Percentiles rank a stretch among this genome's conserved stretches.
phyloP scores from a whole-genome alignment of 2,888 invertebrate species.

The Strigamia crassipes region DNA sequence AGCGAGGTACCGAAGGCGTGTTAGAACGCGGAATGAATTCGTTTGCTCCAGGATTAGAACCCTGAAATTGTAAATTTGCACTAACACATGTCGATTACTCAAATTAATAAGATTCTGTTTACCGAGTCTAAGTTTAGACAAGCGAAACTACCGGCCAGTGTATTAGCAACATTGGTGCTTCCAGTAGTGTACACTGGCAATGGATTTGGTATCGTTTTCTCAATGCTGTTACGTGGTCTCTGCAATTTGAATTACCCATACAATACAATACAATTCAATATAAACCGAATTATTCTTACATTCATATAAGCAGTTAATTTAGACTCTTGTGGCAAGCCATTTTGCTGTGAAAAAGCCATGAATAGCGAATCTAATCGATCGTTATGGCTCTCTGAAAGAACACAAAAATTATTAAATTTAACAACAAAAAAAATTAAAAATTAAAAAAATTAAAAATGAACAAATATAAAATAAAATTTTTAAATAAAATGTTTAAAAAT shows the following conservation, averaged over 20 bases:
- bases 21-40: conserved; percentile 49
- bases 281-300: neutral
- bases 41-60: conserved; percentile 48
- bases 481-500: no score
- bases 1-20: conserved; percentile 41
- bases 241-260: neutral
- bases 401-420: no score
- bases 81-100: neutral
- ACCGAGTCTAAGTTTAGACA: conserved; percentile 43
- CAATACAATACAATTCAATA: no score
- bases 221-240: conserved; percentile 31
- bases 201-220: neutral
- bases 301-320: conserved; percentile 76
- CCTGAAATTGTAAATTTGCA: conserved; percentile 7
- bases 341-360: conserved; percentile 48
- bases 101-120: neutral
- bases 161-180: neutral
- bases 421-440: neutral
- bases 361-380: conserved; percentile 45
- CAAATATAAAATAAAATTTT: neutral
- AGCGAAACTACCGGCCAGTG: conserved; percentile 38
- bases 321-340: conserved; percentile 76
- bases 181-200: neutral
- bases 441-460: neutral
- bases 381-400: conserved; percentile 45